Base-by-base conservation (phyloP, 2,797 vertebrate species). In the Sebastes nivosus region DNA sequence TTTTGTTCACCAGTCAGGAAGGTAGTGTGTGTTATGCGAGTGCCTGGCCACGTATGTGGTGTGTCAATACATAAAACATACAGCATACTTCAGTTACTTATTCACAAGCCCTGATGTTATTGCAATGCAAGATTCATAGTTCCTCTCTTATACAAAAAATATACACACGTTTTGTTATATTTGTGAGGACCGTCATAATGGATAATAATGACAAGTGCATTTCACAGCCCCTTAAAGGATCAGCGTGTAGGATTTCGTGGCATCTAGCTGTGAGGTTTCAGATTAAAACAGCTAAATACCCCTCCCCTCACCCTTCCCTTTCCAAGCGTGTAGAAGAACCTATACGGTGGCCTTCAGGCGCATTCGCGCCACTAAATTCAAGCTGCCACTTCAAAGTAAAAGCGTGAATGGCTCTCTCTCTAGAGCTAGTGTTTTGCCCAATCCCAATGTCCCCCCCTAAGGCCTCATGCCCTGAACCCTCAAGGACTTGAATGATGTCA, bases 1-100 rank as follows among this genome's bases (percentile, higher is more conserved):
- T 93, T 93, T 92, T 91, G 87, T 87, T 76, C 46, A 75, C 10
- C 55, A 74, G 42, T 67, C 32, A 69, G 63, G 25, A n/a, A 66
- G 13, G 6, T 46, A 65, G 64, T 30, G 22, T 55, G 63, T 73
- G 22, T 38, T 46, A 6, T 60, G n/a, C 55, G 46, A 66, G 8
- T 59, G 52, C 8, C 12, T n/a, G 32, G 22, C 27, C 14, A 29
- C 70, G 27, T 22, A 27, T 27, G 25, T 4, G 25, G 25, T 34
- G 18, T 54, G 46, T 80, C 13, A 60, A 18, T 65, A 22, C 14
- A 34, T 20, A 30, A 75, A 2, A 34, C 20, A 20, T 2, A 52
- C 58, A 57, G 20, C 18, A 11, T 2, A 58, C 42, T 25, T 29
- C 10, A 29, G 3, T 32, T 65, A 1, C 14, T 18, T 38, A 57